These are phyloP conservation scores for Keiferia lycopersicella DNA, from an alignment of 2,888 invertebrate species.

Conservation along the genomic window DNA sequence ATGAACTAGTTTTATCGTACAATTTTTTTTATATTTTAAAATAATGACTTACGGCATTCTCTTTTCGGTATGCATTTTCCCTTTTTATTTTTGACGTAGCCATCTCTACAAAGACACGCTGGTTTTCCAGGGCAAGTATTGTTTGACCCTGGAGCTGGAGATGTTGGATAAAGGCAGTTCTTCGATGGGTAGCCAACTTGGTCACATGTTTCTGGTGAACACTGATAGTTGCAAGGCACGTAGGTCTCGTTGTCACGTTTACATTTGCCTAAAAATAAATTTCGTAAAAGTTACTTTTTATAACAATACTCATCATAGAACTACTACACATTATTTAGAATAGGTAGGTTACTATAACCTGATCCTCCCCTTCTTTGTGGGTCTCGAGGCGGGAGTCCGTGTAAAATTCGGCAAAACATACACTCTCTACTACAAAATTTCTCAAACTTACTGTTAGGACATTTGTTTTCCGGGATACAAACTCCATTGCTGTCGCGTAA, in stretches of 20 bases:
- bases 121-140: slow-evolving; percentile 21
- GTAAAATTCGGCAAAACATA: too few species aligned
- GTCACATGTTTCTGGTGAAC: background rate
- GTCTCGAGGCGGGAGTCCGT: too few species aligned
- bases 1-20: too few species aligned
- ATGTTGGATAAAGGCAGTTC: background rate
- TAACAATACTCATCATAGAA: background rate
- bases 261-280: slow-evolving; percentile 8
- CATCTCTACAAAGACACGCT: slow-evolving; percentile 32
- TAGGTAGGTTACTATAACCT: too few species aligned
- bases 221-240: background rate
- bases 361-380: too few species aligned
- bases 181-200: slow-evolving; percentile 1
- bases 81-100: slow-evolving; percentile 26
- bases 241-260: slow-evolving; percentile 1
- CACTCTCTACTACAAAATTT: too few species aligned
- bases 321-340: too few species aligned
- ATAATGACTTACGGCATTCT: slow-evolving; percentile 24
- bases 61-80: slow-evolving; percentile 32
- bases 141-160: background rate
- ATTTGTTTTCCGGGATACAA: slow-evolving; percentile 25
- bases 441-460: slow-evolving; percentile 22
- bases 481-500: slow-evolving; percentile 24
- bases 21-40: too few species aligned
- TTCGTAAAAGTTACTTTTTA: background rate